phyloP scores from a whole-genome alignment of 2,797 vertebrate genomes.

The Melopsittacus undulatus region DNA sequence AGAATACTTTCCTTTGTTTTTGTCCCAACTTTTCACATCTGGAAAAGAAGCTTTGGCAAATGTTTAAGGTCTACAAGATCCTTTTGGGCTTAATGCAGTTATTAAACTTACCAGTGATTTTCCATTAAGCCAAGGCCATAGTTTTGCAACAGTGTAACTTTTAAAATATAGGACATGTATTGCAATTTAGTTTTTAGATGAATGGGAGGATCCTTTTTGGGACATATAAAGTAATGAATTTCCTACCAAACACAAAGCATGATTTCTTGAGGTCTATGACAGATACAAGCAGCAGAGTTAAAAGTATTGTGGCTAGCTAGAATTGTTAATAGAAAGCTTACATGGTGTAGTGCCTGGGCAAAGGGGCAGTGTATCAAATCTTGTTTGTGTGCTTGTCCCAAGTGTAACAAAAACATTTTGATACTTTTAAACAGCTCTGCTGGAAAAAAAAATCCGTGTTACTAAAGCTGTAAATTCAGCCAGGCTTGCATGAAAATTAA shows the following conservation, averaged over 20 bases:
- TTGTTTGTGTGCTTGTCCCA: not conserved
- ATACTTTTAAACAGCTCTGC: not conserved
- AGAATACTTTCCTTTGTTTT: conserved; percentile 1
- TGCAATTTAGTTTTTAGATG: not conserved
- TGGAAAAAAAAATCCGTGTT: not conserved
- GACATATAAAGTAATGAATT: not conserved
- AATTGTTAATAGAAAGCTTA: not conserved
- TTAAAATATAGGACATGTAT: not conserved
- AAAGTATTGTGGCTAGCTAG: not conserved
- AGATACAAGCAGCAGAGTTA: not conserved
- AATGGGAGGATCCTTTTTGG: conserved; percentile 6
- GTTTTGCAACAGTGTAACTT: not conserved
- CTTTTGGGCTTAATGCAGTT: conserved; percentile 56
- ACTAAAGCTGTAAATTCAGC: not conserved
- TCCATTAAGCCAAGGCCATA: conserved; percentile 7
- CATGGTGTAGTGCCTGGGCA: not conserved
- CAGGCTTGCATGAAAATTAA: not conserved
- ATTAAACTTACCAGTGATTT: conserved; percentile 50
- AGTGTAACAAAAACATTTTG: not conserved
- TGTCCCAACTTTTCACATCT: conserved; percentile 28
- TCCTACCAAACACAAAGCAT: not conserved
- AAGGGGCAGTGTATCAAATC: not conserved
- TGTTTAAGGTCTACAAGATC: conserved; percentile 12
- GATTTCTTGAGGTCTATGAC: not conserved
- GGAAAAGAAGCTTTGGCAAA: conserved; percentile 48